phyloP scores from a whole-genome alignment of 2,113 vertebrate genomes.

The Vulpes ferrilata region DNA sequence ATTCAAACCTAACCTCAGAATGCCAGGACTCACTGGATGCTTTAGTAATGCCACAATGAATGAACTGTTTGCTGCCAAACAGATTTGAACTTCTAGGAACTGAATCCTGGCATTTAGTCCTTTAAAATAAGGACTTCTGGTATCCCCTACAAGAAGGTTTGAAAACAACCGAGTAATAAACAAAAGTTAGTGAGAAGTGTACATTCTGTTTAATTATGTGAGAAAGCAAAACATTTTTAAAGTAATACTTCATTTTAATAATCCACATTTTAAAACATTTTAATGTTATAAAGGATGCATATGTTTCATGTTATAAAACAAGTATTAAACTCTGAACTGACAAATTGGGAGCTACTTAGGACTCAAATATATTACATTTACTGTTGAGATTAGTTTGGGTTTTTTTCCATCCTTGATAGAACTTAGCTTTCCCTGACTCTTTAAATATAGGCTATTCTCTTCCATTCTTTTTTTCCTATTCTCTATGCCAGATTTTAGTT shows the following conservation, averaged over 20 bases:
- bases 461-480: neutral
- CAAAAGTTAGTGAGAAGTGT: neutral
- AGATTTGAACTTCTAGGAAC: neutral
- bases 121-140: neutral
- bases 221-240: neutral
- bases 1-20: neutral
- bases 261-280: neutral
- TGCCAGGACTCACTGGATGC: neutral
- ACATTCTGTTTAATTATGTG: neutral
- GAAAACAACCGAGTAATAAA: neutral
- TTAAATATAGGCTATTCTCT: neutral
- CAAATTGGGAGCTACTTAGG: neutral
- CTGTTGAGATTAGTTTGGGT: neutral
- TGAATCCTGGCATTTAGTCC: neutral
- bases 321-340: neutral
- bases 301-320: neutral
- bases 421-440: neutral
- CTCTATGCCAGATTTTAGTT: neutral
- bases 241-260: neutral
- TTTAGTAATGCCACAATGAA: neutral
- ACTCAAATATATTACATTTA: neutral
- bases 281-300: neutral
- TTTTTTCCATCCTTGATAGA: neutral
- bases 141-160: neutral
- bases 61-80: neutral